These are phyloP conservation scores for Microplitis mediator DNA, from an alignment of 1,140 invertebrate species.

Conservation along the genomic window DNA sequence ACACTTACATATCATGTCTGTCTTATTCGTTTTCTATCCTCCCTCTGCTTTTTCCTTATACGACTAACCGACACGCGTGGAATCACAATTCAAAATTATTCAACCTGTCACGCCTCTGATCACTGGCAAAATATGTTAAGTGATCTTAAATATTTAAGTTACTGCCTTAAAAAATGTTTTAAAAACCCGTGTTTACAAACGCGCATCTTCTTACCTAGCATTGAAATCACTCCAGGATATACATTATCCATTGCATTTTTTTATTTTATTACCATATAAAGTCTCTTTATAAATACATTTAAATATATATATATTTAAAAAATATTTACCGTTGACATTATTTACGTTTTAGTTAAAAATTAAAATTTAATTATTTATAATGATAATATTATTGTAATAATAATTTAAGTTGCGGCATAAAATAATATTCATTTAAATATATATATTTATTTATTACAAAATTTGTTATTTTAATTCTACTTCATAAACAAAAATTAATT, in stretches of 20 bases:
- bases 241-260: no score
- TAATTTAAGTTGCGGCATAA: no score
- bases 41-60: not conserved
- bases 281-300: no score
- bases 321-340: no score
- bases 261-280: no score
- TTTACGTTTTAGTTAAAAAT: no score
- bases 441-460: no score
- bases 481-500: not conserved
- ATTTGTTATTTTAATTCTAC: not conserved
- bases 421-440: no score
- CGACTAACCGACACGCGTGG: constrained; percentile 18
- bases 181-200: not conserved
- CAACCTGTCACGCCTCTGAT: not conserved
- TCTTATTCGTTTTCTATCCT: constrained; percentile 11
- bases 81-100: constrained; percentile 26
- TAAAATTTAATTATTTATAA: no score
- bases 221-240: constrained; percentile 1
- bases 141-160: not conserved
- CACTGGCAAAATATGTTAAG: not conserved
- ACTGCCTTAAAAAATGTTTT: not conserved
- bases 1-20: not conserved
- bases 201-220: constrained; percentile 4
- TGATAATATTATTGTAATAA: no score
- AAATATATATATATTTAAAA: no score